phyloP scores from a whole-genome alignment of 2,888 invertebrate species.

The Sipha maydis region DNA sequence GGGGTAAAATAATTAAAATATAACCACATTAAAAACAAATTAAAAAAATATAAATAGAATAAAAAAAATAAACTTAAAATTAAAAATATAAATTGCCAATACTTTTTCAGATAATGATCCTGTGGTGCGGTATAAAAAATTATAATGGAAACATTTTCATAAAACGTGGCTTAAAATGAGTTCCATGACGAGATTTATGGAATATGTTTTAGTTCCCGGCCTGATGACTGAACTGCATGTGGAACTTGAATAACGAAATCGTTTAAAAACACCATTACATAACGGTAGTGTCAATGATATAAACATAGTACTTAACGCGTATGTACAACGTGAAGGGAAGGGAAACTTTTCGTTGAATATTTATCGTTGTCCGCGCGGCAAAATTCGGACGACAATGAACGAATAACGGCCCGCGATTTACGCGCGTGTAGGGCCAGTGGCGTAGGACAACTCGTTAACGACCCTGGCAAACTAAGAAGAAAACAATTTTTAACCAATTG shows the following conservation, averaged over 20 bases:
- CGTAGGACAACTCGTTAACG: too few relatives aligned
- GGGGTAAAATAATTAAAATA: not conserved
- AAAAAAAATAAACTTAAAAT: not conserved
- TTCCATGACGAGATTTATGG: not conserved
- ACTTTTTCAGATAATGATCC: not conserved
- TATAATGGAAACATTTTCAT: not conserved
- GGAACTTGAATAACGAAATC: too few relatives aligned
- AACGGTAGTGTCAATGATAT: not conserved
- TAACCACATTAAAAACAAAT: too few relatives aligned
- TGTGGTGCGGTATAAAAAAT: not conserved
- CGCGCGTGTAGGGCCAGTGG: too few relatives aligned
- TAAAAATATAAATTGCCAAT: not conserved
- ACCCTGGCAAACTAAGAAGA: too few relatives aligned
- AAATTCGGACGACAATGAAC: not conserved
- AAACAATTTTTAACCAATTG: too few relatives aligned
- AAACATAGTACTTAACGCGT: not conserved
- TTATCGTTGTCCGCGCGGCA: not conserved
- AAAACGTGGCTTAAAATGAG: not conserved
- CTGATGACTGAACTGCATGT: not conserved
- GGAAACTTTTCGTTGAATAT: not conserved
- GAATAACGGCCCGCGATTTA: not conserved
- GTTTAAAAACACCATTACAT: too few relatives aligned
- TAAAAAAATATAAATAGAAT: not conserved
- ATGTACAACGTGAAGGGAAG: not conserved
- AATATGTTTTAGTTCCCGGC: not conserved